phyloP scores from a whole-genome alignment of 2,113 vertebrate species.

The Epinephelus lanceolatus region DNA sequence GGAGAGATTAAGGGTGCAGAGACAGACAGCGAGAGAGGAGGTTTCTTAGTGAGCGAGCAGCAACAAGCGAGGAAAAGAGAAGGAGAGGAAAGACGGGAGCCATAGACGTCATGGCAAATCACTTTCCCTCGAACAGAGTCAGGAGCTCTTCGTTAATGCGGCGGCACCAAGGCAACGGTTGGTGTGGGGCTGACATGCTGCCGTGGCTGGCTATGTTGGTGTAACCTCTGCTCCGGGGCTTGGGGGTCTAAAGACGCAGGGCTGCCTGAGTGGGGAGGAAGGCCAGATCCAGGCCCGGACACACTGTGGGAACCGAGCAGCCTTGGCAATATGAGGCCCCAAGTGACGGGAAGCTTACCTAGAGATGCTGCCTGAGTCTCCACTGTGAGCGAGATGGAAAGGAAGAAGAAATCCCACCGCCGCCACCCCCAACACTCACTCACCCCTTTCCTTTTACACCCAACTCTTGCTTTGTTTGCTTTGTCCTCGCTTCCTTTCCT shows the following conservation, averaged over 20 bases:
- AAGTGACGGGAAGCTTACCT: conserved; percentile 76
- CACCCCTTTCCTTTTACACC: conserved; percentile 72
- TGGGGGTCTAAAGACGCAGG: conserved; percentile 76
- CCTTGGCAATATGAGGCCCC: conserved; percentile 75
- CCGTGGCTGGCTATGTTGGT: conserved; percentile 81
- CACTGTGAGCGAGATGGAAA: conserved; percentile 44
- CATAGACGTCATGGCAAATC: conserved; percentile 75
- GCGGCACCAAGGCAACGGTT: conserved; percentile 85
- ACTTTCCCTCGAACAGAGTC: conserved; percentile 72
- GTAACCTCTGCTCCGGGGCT: conserved; percentile 85
- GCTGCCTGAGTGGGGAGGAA: conserved; percentile 68
- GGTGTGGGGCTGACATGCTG: conserved; percentile 85
- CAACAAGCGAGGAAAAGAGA: conserved; percentile 58
- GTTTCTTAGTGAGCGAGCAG: conserved; percentile 43
- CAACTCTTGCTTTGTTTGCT: conserved; percentile 83
- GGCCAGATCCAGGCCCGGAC: conserved; percentile 68
- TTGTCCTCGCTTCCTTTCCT: conserved; percentile 81
- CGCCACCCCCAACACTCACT: conserved; percentile 57
- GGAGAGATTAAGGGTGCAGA: conserved; percentile 68
- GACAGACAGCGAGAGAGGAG: conserved; percentile 41
- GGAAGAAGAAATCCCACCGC: conserved; percentile 42
- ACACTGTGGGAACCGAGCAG: conserved; percentile 79
- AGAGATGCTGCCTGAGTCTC: conserved; percentile 69
- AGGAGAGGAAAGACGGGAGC: conserved; percentile 53
- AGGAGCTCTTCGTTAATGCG: conserved; percentile 71